Conservation (phyloP, 2,888 invertebrate species). For the Hemistola chrysoprasaria region DNA sequence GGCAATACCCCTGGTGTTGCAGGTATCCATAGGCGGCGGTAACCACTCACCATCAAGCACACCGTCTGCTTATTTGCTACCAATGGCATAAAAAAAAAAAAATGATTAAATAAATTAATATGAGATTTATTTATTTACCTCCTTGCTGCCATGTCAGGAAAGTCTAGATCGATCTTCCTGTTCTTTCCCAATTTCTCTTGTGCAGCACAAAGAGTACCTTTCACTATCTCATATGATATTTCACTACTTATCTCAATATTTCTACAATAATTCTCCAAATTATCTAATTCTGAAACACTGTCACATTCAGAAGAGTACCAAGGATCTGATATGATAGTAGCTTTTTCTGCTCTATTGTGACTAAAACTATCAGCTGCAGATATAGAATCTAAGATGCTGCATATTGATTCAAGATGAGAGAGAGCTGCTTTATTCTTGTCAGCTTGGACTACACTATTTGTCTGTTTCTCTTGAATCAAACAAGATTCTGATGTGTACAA, state of each 20-base stretch:
- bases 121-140: constrained; percentile 47
- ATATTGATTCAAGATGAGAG: constrained; percentile 47
- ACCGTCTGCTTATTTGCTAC: too few species aligned
- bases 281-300: constrained; percentile 64
- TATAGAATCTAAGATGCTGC: constrained; percentile 57
- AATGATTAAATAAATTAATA: neutral
- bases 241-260: constrained; percentile 46
- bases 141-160: constrained; percentile 52
- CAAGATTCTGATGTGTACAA: constrained; percentile 29
- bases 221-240: constrained; percentile 48
- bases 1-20: too few species aligned
- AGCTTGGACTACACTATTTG: constrained; percentile 29
- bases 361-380: constrained; percentile 62
- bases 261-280: constrained; percentile 46
- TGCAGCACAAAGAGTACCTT: constrained; percentile 39
- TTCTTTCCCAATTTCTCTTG: constrained; percentile 39
- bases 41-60: too few species aligned
- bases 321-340: constrained; percentile 48
- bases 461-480: constrained; percentile 11
- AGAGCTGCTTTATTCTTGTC: constrained; percentile 28
- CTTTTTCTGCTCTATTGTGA: constrained; percentile 28
- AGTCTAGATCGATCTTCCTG: constrained; percentile 36
- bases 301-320: constrained; percentile 55
- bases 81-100: too few species aligned
- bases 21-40: too few species aligned